Conservation (phyloP, 2,113 vertebrate species). For the Alaudala cheleensis region DNA sequence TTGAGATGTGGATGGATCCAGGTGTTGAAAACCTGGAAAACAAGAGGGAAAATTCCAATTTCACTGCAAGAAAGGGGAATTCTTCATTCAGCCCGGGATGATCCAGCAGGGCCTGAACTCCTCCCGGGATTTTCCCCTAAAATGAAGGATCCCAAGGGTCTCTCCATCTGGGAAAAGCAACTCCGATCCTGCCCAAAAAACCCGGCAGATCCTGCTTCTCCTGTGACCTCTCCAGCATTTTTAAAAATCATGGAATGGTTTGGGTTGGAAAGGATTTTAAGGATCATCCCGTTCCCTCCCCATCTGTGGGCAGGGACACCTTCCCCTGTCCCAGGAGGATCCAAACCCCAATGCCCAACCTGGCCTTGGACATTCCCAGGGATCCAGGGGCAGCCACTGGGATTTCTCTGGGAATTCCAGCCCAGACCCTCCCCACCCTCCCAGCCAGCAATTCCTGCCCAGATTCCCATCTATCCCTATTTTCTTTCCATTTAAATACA, state of each 20-base stretch:
- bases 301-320: background rate
- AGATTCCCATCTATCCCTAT: background rate
- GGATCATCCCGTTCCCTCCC: background rate
- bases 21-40: background rate
- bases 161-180: background rate
- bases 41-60: background rate
- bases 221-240: background rate
- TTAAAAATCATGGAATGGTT: background rate
- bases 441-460: background rate
- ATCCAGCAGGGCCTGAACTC: background rate
- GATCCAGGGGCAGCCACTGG: background rate
- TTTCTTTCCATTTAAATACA: background rate
- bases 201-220: fast-evolving
- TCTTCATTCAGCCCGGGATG: fast-evolving
- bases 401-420: background rate
- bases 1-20: too few relatives aligned
- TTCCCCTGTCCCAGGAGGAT: background rate
- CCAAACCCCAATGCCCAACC: background rate
- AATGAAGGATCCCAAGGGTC: background rate
- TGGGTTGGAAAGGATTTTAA: background rate
- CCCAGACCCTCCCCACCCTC: background rate
- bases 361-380: background rate
- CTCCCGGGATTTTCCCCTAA: background rate
- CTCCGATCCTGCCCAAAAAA: background rate
- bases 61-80: fast-evolving